Conservation (phyloP, 2,888 invertebrate species). For the Ferrisia virgata region DNA sequence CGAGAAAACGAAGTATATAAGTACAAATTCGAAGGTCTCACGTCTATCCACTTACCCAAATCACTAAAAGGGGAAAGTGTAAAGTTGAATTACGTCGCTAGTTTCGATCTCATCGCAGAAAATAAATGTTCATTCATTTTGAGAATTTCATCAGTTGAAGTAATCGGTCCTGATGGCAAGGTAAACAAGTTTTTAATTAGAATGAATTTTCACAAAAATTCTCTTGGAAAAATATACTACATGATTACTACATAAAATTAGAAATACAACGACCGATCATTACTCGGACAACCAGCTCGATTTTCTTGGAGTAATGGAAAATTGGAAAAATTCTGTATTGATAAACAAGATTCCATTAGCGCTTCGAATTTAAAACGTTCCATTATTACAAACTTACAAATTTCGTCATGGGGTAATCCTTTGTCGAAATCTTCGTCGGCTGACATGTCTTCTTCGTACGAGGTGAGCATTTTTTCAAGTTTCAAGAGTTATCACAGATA, state of each 20-base stretch:
- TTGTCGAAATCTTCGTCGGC: neutral
- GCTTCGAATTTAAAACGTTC: constrained; percentile 40
- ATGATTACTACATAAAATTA: neutral
- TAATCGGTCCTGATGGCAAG: constrained; percentile 32
- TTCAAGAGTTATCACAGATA: too few relatives aligned
- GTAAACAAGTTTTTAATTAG: neutral
- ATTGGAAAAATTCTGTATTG: constrained; percentile 35
- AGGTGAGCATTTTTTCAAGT: neutral
- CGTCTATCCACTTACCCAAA: constrained; percentile 24
- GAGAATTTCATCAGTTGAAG: constrained; percentile 13
- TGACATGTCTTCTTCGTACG: neutral
- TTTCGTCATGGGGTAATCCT: constrained; percentile 35
- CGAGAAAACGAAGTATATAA: constrained; percentile 37
- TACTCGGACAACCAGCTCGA: constrained; percentile 9
- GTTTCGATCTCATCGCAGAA: constrained; percentile 27
- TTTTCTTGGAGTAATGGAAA: constrained; percentile 38
- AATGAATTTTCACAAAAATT: too few relatives aligned
- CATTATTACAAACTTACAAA: constrained; percentile 36
- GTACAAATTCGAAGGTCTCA: constrained; percentile 29
- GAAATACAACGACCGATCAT: constrained; percentile 34
- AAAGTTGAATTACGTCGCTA: constrained; percentile 20
- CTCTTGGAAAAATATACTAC: too few relatives aligned
- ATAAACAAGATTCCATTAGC: neutral
- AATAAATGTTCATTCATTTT: constrained; percentile 35
- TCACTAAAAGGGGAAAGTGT: constrained; percentile 31